Evolutionary conservation across 2,797 vertebrate genomes (phyloP).

Genomic region (Semaprochilodus insignis): DNA sequence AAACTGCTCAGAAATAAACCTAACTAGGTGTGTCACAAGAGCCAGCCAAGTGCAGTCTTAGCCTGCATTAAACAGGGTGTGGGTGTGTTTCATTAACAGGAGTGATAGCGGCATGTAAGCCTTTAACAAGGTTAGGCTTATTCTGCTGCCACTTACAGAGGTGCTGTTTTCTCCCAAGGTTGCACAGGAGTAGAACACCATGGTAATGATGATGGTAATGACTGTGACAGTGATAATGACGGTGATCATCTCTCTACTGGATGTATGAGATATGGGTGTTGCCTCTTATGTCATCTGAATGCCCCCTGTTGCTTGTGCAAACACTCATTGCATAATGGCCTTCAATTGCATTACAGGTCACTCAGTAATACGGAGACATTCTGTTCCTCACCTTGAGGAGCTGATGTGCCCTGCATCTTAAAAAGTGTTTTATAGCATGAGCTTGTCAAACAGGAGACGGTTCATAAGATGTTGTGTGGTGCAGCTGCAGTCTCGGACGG

Average conservation of each 20-base stretch:
- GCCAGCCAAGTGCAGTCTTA: not conserved
- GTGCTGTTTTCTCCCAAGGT: not conserved
- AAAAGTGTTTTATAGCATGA: not conserved
- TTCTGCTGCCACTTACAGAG: not conserved
- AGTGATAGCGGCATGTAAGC: not conserved
- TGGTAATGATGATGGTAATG: not conserved
- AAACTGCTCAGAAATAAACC: not conserved
- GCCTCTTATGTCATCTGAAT: not conserved
- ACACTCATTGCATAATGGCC: not conserved
- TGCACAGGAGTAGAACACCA: not conserved
- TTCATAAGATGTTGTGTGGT: not conserved
- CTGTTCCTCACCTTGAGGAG: not conserved
- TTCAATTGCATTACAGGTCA: slow-evolving; percentile 17
- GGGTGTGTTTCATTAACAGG: slow-evolving; percentile 7
- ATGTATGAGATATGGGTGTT: not conserved
- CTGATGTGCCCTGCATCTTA: slow-evolving; percentile 4
- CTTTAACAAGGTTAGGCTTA: slow-evolving; percentile 15
- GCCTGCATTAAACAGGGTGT: not conserved
- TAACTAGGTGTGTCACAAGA: not conserved
- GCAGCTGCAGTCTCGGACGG: not conserved
- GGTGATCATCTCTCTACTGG: not conserved
- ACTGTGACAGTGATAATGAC: not conserved
- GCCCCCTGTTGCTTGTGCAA: not conserved
- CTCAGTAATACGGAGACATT: slow-evolving; percentile 1
- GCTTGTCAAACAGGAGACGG: not conserved